Percentiles rank a stretch among this genome's conserved stretches.
Conservation (phyloP, 2,797 vertebrate species). For the Sebastes paucispinis region DNA sequence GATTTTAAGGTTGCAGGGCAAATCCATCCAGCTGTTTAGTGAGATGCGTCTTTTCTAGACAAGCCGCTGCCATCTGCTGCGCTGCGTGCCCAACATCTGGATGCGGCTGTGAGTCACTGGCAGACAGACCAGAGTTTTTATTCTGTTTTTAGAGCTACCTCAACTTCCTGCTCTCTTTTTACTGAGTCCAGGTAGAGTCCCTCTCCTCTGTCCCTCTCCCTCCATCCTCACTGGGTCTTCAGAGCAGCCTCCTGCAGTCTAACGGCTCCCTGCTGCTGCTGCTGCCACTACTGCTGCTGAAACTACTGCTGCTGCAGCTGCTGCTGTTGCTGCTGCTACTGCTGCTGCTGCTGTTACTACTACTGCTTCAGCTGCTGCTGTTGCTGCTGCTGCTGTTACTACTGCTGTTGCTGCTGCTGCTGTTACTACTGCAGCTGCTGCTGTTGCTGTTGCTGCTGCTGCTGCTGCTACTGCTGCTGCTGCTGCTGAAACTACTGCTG, state of each 20-base stretch:
- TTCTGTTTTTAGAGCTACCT: neutral
- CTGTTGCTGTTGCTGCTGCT: no score
- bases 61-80: slow-evolving; percentile 32
- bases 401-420: no score
- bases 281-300: neutral
- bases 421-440: rapidly evolving
- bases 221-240: neutral
- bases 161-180: neutral
- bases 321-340: rapidly evolving
- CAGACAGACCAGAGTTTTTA: neutral
- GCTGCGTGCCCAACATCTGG: slow-evolving; percentile 38
- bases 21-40: slow-evolving; percentile 43
- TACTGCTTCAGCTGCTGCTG: no score
- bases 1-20: neutral
- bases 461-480: no score
- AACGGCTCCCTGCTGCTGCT: neutral
- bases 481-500: rapidly evolving
- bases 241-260: neutral
- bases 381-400: no score
- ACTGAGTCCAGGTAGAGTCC: neutral
- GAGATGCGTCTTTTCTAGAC: slow-evolving; percentile 26
- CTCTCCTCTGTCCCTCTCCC: neutral
- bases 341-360: no score
- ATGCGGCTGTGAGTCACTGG: neutral
- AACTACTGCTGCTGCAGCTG: no score